Evolutionary conservation across 2,113 vertebrate genomes (phyloP).

Genomic region (Propithecus coquereli): DNA sequence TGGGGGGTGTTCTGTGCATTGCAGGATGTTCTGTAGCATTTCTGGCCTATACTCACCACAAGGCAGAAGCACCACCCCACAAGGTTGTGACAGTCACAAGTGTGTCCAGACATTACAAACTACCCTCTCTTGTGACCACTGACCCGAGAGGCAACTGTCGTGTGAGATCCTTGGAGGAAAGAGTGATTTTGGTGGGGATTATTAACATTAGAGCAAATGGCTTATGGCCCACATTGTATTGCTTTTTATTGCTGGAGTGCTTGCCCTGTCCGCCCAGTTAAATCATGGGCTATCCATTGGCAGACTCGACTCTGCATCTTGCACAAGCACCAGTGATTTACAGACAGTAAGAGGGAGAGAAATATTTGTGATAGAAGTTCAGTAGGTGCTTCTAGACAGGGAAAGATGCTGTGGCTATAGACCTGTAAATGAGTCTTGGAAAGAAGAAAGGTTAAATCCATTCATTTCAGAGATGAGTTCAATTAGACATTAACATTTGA

Average conservation of each 20-base stretch:
- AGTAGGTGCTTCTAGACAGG: background rate
- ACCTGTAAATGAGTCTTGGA: background rate
- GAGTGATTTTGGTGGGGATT: background rate
- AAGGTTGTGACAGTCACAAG: background rate
- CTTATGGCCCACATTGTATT: background rate
- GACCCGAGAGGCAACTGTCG: background rate
- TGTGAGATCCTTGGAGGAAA: background rate
- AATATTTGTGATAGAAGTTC: background rate
- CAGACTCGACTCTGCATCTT: background rate
- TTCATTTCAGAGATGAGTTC: conserved; percentile 7
- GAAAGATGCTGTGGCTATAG: background rate
- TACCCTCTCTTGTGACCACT: background rate
- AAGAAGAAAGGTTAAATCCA: background rate
- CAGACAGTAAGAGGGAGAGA: background rate
- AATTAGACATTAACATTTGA: background rate
- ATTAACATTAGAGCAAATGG: background rate
- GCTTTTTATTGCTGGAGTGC: background rate
- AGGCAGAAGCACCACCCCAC: background rate
- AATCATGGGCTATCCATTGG: background rate
- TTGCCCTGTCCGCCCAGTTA: background rate
- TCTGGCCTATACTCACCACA: background rate
- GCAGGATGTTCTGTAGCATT: background rate
- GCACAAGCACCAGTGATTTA: background rate
- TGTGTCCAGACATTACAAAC: background rate
- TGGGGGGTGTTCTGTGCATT: background rate